These are phyloP conservation scores for Pempheris klunzingeri DNA, from an alignment of 2,797 vertebrate genomes.

Conservation along the genomic window DNA sequence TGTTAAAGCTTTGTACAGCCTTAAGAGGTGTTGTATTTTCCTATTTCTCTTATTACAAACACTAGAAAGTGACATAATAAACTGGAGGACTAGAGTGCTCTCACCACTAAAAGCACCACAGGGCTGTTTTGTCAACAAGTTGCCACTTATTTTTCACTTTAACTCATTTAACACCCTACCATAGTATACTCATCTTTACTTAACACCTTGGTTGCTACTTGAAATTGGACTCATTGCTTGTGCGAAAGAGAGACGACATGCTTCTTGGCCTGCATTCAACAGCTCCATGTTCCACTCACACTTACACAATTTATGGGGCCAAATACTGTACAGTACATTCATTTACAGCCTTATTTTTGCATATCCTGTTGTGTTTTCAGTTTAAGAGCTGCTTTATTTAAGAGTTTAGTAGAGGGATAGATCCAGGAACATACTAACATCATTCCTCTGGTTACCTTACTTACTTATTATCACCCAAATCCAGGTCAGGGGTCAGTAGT, in stretches of 20 bases:
- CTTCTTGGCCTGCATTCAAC: slow-evolving; percentile 49
- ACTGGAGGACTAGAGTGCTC: not conserved
- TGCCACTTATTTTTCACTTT: not conserved
- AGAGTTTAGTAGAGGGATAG: slow-evolving; percentile 1
- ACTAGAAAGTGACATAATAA: not conserved
- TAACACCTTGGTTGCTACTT: not conserved
- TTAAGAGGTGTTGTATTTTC: not conserved
- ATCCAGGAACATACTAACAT: slow-evolving; percentile 14
- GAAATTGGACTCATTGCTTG: slow-evolving; percentile 29
- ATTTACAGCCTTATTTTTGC: slow-evolving; percentile 14
- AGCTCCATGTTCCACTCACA: not conserved
- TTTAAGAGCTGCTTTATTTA: slow-evolving; percentile 5
- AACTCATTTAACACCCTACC: not conserved
- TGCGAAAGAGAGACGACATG: slow-evolving; percentile 18
- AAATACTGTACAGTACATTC: slow-evolving; percentile 14
- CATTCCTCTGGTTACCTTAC: not conserved
- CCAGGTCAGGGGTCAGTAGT: slow-evolving; percentile 3
- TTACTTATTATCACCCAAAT: slow-evolving; percentile 15
- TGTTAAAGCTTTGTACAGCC: not conserved
- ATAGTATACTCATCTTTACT: slow-evolving; percentile 14
- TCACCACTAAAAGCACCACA: not conserved
- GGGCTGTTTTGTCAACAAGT: not conserved
- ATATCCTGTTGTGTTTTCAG: slow-evolving; percentile 5
- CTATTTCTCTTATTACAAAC: not conserved
- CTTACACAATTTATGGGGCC: slow-evolving; percentile 4